Percentiles rank a stretch among this genome's conserved stretches.
Evolutionary conservation across 2,888 invertebrate genomes (phyloP).

Genomic region (Parascotia fuliginaria): DNA sequence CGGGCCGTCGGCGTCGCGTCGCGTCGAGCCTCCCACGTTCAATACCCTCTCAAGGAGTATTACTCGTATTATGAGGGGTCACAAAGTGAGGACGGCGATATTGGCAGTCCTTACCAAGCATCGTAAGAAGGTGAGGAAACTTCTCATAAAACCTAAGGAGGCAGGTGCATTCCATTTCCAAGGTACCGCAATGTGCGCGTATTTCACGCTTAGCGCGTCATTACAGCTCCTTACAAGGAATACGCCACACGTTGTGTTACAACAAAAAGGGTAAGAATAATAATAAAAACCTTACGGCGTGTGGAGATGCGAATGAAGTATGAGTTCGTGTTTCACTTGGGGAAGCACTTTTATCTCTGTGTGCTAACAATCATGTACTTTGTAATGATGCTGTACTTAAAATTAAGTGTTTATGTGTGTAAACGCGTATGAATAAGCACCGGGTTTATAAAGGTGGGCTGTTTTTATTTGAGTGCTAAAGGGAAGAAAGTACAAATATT

Average conservation of each 20-base stretch:
- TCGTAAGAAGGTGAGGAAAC: slow-evolving; percentile 82
- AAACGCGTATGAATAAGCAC: background rate
- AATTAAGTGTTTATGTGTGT: background rate
- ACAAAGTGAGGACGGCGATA: slow-evolving; percentile 83
- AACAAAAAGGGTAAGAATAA: slow-evolving; percentile 75
- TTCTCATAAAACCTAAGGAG: slow-evolving; percentile 84
- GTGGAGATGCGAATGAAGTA: slow-evolving; percentile 62
- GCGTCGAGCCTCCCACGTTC: slow-evolving; percentile 66
- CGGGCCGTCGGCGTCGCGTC: slow-evolving; percentile 61
- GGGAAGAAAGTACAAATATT: no score
- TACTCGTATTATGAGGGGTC: slow-evolving; percentile 83
- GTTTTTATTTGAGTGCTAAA: no score
- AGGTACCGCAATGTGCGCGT: slow-evolving; percentile 79
- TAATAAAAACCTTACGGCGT: slow-evolving; percentile 80
- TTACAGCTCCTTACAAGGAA: slow-evolving; percentile 70
- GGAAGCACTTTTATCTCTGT: slow-evolving; percentile 48
- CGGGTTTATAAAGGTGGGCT: no score
- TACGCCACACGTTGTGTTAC: slow-evolving; percentile 63
- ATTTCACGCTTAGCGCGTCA: slow-evolving; percentile 81
- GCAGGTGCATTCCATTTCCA: slow-evolving; percentile 84
- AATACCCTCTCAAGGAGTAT: slow-evolving; percentile 84
- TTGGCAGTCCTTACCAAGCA: slow-evolving; percentile 78
- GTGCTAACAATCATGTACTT: slow-evolving; percentile 30
- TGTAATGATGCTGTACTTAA: slow-evolving; percentile 35
- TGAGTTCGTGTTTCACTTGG: slow-evolving; percentile 57